A percentile compares a stretch with the other conserved stretches of the same genome.
These are phyloP conservation scores for Idaea biselata DNA, from an alignment of 2,888 invertebrate genomes.

Conservation along the genomic window DNA sequence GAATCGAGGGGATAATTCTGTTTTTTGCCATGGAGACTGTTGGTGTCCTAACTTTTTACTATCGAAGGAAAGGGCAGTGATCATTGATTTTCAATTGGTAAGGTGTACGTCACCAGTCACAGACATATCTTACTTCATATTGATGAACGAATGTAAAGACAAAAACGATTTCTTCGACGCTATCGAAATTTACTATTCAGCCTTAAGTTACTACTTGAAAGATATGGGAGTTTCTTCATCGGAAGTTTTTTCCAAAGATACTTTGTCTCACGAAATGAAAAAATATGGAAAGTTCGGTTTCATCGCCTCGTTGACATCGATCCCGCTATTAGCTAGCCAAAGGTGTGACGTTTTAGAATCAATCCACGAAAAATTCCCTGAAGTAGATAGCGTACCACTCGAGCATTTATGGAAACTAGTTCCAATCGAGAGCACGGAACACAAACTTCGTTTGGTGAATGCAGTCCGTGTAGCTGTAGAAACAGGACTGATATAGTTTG, in stretches of 20 bases:
- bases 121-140: conserved; percentile 44
- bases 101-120: conserved; percentile 48
- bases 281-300: conserved; percentile 48
- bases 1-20: conserved; percentile 34
- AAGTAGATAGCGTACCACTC: conserved; percentile 43
- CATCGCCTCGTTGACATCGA: conserved; percentile 40
- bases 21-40: conserved; percentile 54
- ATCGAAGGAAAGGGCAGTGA: conserved; percentile 38
- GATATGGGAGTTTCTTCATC: conserved; percentile 46
- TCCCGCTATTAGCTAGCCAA: conserved; percentile 45
- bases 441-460: conserved; percentile 44
- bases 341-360: conserved; percentile 41
- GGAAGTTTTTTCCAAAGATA: conserved; percentile 37
- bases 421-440: conserved; percentile 37
- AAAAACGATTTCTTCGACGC: conserved; percentile 44
- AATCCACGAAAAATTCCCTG: conserved; percentile 31
- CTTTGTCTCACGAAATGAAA: conserved; percentile 43
- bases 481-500: conserved; percentile 42
- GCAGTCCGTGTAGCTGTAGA: conserved; percentile 49
- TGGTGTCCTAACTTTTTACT: conserved; percentile 54
- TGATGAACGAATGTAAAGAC: conserved; percentile 31
- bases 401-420: conserved; percentile 48
- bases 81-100: conserved; percentile 53
- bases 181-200: conserved; percentile 41
- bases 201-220: conserved; percentile 40